Base-by-base conservation (phyloP, 2,888 invertebrate species). In the Drosophila monieri region DNA sequence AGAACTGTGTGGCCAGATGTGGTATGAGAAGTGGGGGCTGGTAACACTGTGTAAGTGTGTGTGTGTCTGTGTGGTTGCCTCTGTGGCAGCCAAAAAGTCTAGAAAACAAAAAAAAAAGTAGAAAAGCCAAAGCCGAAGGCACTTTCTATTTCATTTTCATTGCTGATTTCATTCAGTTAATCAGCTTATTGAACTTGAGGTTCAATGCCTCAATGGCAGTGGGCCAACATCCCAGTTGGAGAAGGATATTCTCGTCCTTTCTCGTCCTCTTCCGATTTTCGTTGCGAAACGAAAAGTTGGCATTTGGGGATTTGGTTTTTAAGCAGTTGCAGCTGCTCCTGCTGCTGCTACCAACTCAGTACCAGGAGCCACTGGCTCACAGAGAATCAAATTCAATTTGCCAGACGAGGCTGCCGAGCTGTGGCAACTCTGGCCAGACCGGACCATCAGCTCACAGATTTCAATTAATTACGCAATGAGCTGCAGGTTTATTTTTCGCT, bases 101-200 rank as follows among this genome's bases (percentile, higher is more conserved):
- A 23, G 21, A 12, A 10, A 10, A 8, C 12, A 32, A 35, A 35
- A 43, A n/a, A 25, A 25, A 32, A 43, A 51, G 43, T 56, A 44
- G 57, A 68, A 52, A 52, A 44, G 9, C 27, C 8, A 8, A 35
- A 6, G 44, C 44, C 25, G 47, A 41, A 51, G 64, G 72, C 60
- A 37, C 56, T 65, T 65, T 71, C 62, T 48, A 69, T 71, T 79
- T 60, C 74, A 61, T 60, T 67, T 77, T 65, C 54, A 66, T 64
- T 71, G 74, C 60, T 77, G 80, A 77, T 77, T 81, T 84, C 73
- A 76, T 84, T 81, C 70, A 66, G 81, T 76, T 86, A 84, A 86
- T 81, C 81, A 78, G 87, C 87, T 81, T 85, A 86, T 86, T 84
- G 85, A 84, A 74, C 78, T 86, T 78, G 58, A 80, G 80, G 65